A percentile compares a stretch with the other conserved stretches of the same genome.
phyloP scores from a whole-genome alignment of 2,797 vertebrate genomes.

The Remorina albescens region DNA sequence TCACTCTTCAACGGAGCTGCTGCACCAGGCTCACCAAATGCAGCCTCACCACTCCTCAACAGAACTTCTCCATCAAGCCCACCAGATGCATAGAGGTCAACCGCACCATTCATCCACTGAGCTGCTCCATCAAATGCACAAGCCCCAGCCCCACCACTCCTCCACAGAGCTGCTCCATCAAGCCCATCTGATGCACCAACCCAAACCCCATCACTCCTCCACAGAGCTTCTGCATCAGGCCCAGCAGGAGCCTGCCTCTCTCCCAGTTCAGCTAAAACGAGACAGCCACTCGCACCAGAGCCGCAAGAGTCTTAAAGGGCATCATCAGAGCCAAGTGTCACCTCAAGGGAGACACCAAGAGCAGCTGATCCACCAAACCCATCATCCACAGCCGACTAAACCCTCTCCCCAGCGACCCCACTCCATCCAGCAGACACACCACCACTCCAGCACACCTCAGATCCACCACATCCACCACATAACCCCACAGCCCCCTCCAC shows the following conservation, averaged over 20 bases:
- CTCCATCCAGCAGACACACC: constrained; percentile 80
- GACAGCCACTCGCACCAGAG: constrained; percentile 79
- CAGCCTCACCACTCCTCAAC: constrained; percentile 78
- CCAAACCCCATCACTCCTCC: constrained; percentile 78
- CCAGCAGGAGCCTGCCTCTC: constrained; percentile 73
- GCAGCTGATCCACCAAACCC: constrained; percentile 72
- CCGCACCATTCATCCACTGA: constrained; percentile 74
- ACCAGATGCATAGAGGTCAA: constrained; percentile 73
- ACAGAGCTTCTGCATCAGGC: constrained; percentile 73
- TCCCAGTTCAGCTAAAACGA: constrained; percentile 67
- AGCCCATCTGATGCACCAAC: constrained; percentile 73
- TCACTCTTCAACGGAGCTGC: constrained; percentile 70
- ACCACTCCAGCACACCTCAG: constrained; percentile 75
- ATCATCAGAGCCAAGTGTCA: constrained; percentile 70
- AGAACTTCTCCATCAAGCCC: constrained; percentile 71
- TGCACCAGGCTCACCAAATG: constrained; percentile 73
- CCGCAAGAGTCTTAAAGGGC: constrained; percentile 79
- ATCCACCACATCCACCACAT: constrained; percentile 84
- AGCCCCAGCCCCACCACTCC: constrained; percentile 69
- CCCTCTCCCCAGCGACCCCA: constrained; percentile 80
- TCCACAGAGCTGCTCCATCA: constrained; percentile 78
- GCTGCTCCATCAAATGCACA: constrained; percentile 75
- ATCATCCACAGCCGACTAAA: constrained; percentile 77
- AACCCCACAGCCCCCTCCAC: constrained; percentile 75
- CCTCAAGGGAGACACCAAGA: constrained; percentile 72